Evolutionary conservation across 2,888 invertebrate genomes (phyloP).

Genomic region (Lingula anatina): DNA sequence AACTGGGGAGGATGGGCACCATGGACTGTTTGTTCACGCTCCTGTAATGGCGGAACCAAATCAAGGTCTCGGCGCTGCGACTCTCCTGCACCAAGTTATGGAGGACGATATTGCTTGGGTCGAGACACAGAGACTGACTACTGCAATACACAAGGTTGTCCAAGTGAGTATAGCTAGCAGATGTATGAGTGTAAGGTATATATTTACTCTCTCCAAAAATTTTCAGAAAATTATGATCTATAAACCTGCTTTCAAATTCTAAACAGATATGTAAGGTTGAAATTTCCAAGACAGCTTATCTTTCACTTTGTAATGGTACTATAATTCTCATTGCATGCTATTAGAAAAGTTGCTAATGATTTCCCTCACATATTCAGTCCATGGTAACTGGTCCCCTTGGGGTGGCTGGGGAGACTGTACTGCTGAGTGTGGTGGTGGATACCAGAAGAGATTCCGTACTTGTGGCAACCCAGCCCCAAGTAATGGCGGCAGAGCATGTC

Average conservation of each 20-base stretch:
- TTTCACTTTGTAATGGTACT: no score
- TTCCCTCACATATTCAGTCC: no score
- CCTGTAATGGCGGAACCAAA: slow-evolving; percentile 52
- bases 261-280: no score
- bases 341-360: no score
- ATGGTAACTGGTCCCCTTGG: slow-evolving; percentile 47
- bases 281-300: no score
- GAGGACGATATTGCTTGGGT: slow-evolving; percentile 10
- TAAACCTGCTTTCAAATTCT: no score
- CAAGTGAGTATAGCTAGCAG: not conserved
- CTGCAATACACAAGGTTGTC: not conserved
- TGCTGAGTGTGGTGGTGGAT: slow-evolving; percentile 43
- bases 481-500: slow-evolving; percentile 39
- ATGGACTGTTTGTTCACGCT: slow-evolving; percentile 54
- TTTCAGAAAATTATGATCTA: no score
- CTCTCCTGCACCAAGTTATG: slow-evolving; percentile 49
- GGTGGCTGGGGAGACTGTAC: slow-evolving; percentile 40
- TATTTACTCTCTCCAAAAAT: no score
- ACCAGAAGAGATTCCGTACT: slow-evolving; percentile 26
- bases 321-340: no score
- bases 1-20: slow-evolving; percentile 53
- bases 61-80: slow-evolving; percentile 52
- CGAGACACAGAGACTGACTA: not conserved
- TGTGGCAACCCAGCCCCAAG: slow-evolving; percentile 43
- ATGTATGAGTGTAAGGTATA: no score